Evolutionary conservation across 2,888 invertebrate genomes (phyloP), one percentile per base, ranked within the genome.

Genomic region (Ormyrus labotus): DNA sequence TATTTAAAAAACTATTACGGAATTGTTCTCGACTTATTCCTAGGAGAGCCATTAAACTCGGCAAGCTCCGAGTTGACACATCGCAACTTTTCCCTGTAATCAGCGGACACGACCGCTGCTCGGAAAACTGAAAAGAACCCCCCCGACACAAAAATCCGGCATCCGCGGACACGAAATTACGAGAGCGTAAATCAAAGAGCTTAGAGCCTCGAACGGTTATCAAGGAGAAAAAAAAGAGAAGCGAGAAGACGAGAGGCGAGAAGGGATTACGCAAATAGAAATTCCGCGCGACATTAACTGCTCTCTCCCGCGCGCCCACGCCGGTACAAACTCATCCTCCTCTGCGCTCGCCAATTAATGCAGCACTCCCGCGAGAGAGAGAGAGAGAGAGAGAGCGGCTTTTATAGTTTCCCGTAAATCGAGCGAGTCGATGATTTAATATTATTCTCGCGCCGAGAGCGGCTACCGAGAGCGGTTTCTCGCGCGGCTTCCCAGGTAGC

Each of bases 341-440:
- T 61, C 34, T 34, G 34, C 45, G 19, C 34, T 61, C 8, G 4
- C 2, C 13, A 19, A 58, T 58, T 51, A 68, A 68, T 53, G 34
- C 45, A 45, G 68, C 34, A 34, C 55, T 55, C 55, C 11, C 51
- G 0, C 50, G 51, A 51, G 19, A n/a, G 19, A 67, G 68, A 19
- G 11, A 45, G 53, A 8, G 48, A 13, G 7, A 48, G 51, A 10
- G 13, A 6, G 13, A 19, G 19, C 19, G 19, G 19, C 19, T 58
- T 58, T 13, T 47, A 13, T 3, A 11, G 0, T 19, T 13, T 13
- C n/a, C 50, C 6, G 50, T 50, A 60, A 48, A 70, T 58, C 19
- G 47, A 61, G 61, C 61, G 61, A 45, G 55, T 13, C 57, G 64
- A 65, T 74, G 65, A 74, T 74, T 74, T 67, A 65, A 65, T 58